Evolutionary conservation across 2,888 invertebrate genomes (phyloP).

Genomic region (Eurytoma adleriae): DNA sequence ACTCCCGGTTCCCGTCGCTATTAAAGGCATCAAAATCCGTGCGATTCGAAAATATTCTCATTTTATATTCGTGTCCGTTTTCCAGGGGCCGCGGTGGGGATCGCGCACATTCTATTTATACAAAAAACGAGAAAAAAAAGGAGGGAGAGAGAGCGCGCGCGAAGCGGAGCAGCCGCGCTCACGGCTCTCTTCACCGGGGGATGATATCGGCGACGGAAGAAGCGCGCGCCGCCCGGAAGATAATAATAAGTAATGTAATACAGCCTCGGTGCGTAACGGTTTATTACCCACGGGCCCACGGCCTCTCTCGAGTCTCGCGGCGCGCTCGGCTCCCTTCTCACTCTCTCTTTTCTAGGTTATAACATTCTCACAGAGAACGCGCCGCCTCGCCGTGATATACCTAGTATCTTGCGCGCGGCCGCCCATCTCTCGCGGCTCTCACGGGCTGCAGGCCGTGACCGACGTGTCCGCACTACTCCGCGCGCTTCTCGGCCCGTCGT

Average conservation of each 20-base stretch:
- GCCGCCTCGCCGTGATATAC: neutral
- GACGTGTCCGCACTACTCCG: too few species aligned
- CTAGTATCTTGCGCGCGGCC: neutral
- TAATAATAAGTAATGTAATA: neutral
- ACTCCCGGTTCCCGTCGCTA: conserved; percentile 56
- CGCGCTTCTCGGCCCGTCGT: too few species aligned
- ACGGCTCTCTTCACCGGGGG: too few species aligned
- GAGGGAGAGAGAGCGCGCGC: conserved; percentile 25
- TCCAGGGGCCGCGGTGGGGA: conserved; percentile 25
- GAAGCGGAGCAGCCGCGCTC: conserved; percentile 8
- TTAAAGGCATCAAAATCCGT: conserved; percentile 63
- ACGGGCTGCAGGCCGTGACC: too few species aligned
- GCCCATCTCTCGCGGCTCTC: neutral
- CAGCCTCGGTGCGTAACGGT: conserved; percentile 40
- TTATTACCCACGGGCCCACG: conserved; percentile 24
- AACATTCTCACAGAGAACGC: conserved; percentile 54
- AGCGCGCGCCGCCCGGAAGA: too few species aligned
- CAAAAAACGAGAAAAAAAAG: too few species aligned
- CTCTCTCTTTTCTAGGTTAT: conserved; percentile 61
- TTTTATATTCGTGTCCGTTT: conserved; percentile 66
- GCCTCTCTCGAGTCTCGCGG: conserved; percentile 5
- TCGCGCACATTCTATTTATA: too few species aligned
- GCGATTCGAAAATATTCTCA: conserved; percentile 73
- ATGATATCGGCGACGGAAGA: too few species aligned
- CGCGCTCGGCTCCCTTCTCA: conserved; percentile 10